These are phyloP conservation scores for Gephyroberyx darwinii DNA, from an alignment of 2,797 vertebrate genomes.

Conservation along the genomic window DNA sequence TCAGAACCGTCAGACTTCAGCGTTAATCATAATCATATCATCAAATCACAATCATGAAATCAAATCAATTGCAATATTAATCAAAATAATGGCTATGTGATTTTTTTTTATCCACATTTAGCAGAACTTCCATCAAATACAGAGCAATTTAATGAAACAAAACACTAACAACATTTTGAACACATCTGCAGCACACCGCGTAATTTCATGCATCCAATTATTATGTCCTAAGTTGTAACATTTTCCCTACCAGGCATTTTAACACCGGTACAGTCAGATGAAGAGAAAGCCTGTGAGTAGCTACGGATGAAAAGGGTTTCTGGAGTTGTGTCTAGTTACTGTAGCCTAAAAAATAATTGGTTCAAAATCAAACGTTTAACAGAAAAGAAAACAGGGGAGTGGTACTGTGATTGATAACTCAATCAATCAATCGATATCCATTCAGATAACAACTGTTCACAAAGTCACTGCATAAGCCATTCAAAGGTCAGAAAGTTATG, in stretches of 20 bases:
- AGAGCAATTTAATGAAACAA: background rate
- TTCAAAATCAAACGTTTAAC: too few relatives aligned
- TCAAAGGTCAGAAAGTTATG: slow-evolving; percentile 1
- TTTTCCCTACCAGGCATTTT: slow-evolving; percentile 55
- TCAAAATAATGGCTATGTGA: too few relatives aligned
- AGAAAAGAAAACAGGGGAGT: background rate
- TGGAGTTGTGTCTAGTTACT: too few relatives aligned
- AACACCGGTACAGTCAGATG: slow-evolving; percentile 42
- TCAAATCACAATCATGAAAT: too few relatives aligned
- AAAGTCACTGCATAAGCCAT: slow-evolving; percentile 5
- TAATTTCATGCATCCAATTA: slow-evolving; percentile 50
- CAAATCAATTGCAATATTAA: too few relatives aligned
- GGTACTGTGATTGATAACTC: background rate
- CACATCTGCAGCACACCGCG: background rate
- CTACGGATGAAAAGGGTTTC: slow-evolving; percentile 42
- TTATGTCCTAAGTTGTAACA: slow-evolving; percentile 66
- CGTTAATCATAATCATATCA: too few relatives aligned
- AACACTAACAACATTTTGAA: background rate
- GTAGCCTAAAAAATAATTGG: too few relatives aligned
- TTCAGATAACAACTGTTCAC: slow-evolving; percentile 2
- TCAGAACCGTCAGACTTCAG: too few relatives aligned
- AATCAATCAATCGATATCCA: slow-evolving; percentile 16
- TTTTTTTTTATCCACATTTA: too few relatives aligned
- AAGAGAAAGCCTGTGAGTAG: slow-evolving; percentile 61
- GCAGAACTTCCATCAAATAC: too few relatives aligned